These are phyloP conservation scores for Drosophila neocordata DNA, from an alignment of 1,140 invertebrate species.

Conservation along the genomic window DNA sequence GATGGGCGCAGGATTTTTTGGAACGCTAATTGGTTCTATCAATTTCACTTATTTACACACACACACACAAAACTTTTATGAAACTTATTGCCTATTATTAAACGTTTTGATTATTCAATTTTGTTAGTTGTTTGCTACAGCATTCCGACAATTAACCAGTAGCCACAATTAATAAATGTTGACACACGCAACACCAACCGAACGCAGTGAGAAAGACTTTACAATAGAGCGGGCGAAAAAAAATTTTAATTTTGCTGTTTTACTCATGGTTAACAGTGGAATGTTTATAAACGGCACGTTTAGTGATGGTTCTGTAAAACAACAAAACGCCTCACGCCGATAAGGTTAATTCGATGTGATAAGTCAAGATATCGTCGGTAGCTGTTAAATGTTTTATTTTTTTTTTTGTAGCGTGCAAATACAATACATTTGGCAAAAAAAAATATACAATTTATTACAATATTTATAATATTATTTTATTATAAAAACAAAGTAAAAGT, in stretches of 20 bases:
- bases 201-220: constrained; percentile 1
- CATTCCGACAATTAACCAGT: not conserved
- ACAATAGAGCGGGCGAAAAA: constrained; percentile 1
- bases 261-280: too few relatives aligned
- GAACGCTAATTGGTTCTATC: constrained; percentile 18
- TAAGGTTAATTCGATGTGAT: too few relatives aligned
- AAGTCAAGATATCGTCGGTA: too few relatives aligned
- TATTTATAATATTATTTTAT: too few relatives aligned
- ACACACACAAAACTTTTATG: constrained; percentile 9
- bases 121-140: constrained; percentile 3
- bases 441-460: too few relatives aligned
- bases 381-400: too few relatives aligned
- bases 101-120: constrained; percentile 5
- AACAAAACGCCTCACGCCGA: not conserved
- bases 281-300: too few relatives aligned
- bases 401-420: too few relatives aligned
- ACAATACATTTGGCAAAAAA: too few relatives aligned
- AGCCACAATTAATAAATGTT: not conserved
- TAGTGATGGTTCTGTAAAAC: not conserved
- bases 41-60: constrained; percentile 47
- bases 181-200: constrained; percentile 3
- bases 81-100: not conserved
- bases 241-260: constrained; percentile 4
- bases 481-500: too few relatives aligned
- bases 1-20: not conserved